Evolutionary conservation across 2,888 invertebrate genomes (phyloP).

Genomic region (Antheraea yamamai): DNA sequence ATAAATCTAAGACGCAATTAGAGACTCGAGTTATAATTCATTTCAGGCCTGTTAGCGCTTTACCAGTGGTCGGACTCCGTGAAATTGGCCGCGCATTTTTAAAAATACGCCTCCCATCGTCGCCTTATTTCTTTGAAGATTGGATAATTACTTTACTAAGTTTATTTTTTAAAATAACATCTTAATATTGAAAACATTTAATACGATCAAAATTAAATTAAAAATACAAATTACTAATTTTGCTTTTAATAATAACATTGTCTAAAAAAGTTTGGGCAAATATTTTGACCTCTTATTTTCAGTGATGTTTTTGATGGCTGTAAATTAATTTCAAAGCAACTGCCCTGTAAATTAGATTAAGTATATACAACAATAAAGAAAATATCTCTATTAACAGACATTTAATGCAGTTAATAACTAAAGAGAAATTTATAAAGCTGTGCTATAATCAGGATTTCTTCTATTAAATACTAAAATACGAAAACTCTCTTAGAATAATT

Average conservation of each 20-base stretch:
- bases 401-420: neutral
- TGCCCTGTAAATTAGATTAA: neutral
- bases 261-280: neutral
- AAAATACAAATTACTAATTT: neutral
- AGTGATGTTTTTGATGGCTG: neutral
- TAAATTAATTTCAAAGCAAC: neutral
- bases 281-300: neutral
- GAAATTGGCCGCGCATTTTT: conserved; percentile 75
- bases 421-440: neutral
- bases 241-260: neutral
- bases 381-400: neutral
- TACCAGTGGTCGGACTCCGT: conserved; percentile 57
- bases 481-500: neutral
- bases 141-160: conserved; percentile 42
- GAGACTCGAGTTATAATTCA: conserved; percentile 65
- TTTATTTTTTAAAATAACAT: conserved; percentile 19
- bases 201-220: neutral
- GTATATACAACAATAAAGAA: neutral
- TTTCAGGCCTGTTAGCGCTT: conserved; percentile 58
- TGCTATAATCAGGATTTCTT: neutral
- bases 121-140: conserved; percentile 49
- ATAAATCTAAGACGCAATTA: conserved; percentile 43
- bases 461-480: neutral
- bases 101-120: conserved; percentile 48
- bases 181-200: neutral